Conservation (phyloP, 1,140 invertebrate genomes). For the Caenorhabditis latens region DNA sequence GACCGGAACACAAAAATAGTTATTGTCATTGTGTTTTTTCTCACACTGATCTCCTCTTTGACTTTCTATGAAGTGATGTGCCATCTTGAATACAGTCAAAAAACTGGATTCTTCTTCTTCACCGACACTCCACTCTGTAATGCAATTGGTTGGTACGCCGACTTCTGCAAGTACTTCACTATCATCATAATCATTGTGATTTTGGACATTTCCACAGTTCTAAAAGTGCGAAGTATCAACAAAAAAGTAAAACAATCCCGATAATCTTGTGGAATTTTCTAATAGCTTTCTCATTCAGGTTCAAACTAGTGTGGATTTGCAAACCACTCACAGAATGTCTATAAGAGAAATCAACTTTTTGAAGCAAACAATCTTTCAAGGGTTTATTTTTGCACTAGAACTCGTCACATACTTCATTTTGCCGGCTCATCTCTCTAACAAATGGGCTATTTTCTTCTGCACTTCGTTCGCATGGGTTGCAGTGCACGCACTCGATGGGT, state of each 20-base stretch:
- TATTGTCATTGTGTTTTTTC: neutral
- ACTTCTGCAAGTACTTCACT: slow-evolving; percentile 35
- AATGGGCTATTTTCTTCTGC: slow-evolving; percentile 31
- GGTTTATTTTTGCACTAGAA: slow-evolving; percentile 34
- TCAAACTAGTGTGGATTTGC: neutral
- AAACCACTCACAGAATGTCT: neutral
- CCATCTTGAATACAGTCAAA: slow-evolving; percentile 19
- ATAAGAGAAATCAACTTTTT: slow-evolving; percentile 6
- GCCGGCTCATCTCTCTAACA: slow-evolving; percentile 19
- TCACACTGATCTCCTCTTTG: neutral
- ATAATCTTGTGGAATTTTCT: slow-evolving; percentile 6
- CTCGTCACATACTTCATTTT: slow-evolving; percentile 18
- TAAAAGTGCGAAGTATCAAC: slow-evolving; percentile 4
- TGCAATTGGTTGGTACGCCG: slow-evolving; percentile 33
- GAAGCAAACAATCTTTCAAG: slow-evolving; percentile 38
- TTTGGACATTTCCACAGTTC: neutral
- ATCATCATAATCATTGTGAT: slow-evolving; percentile 14
- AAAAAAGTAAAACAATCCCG: neutral
- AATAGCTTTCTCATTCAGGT: neutral
- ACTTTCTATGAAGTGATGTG: slow-evolving; percentile 39
- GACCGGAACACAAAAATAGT: slow-evolving; percentile 22
- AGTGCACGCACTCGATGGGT: slow-evolving; percentile 35
- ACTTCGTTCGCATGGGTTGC: slow-evolving; percentile 32
- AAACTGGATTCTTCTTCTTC: slow-evolving; percentile 42
- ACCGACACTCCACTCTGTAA: slow-evolving; percentile 35